Conservation (phyloP, 2,888 invertebrate genomes). For the Lithodes maja region DNA sequence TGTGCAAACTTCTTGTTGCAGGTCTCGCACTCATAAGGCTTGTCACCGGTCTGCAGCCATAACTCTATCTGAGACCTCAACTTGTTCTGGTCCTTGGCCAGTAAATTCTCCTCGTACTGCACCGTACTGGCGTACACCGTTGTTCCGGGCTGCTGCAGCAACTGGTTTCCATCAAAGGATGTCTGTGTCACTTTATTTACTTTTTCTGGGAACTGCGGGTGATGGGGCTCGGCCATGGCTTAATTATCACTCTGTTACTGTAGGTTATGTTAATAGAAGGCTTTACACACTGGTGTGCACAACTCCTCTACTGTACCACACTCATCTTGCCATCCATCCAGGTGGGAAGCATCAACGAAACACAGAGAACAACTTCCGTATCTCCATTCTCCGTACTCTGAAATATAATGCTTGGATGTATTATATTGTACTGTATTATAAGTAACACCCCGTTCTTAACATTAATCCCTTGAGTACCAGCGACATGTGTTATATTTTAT, state of each 20-base stretch:
- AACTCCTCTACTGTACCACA: not conserved
- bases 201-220: slow-evolving; percentile 45
- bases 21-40: slow-evolving; percentile 54
- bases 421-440: too few species aligned
- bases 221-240: slow-evolving; percentile 55
- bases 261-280: not conserved
- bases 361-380: not conserved
- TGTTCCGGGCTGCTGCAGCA: slow-evolving; percentile 28
- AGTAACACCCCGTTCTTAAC: too few species aligned
- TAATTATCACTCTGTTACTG: not conserved
- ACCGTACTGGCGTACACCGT: slow-evolving; percentile 5
- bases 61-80: slow-evolving; percentile 53
- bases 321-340: not conserved
- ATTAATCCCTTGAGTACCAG: too few species aligned
- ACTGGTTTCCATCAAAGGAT: slow-evolving; percentile 45
- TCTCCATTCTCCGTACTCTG: not conserved
- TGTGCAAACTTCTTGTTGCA: slow-evolving; percentile 53
- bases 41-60: slow-evolving; percentile 59
- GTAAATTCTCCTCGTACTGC: slow-evolving; percentile 40
- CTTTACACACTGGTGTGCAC: not conserved
- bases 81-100: slow-evolving; percentile 52
- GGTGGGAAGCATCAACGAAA: not conserved
- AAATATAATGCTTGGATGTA: not conserved
- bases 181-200: slow-evolving; percentile 55
- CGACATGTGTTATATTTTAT: too few species aligned